phyloP scores from a whole-genome alignment of 2,888 invertebrate species.

The Cactoblastis cactorum region DNA sequence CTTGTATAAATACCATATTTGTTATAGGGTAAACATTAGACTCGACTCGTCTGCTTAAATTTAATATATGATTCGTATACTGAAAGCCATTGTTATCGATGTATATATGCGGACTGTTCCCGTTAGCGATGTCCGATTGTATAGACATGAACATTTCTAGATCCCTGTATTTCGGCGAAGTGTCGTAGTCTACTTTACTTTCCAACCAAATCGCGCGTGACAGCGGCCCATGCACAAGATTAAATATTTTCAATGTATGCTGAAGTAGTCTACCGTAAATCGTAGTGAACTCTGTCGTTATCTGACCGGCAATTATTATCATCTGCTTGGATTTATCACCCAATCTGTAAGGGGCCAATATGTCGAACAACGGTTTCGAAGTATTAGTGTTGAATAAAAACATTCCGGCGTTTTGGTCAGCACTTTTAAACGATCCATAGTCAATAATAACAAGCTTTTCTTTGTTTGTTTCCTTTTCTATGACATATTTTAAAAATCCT shows the following conservation, averaged over 20 bases:
- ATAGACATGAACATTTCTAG: slow-evolving; percentile 94
- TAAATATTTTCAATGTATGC: slow-evolving; percentile 89
- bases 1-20: slow-evolving; percentile 91
- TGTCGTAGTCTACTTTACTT: slow-evolving; percentile 89
- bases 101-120: slow-evolving; percentile 87
- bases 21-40: slow-evolving; percentile 98
- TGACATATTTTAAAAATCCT: slow-evolving; percentile 88
- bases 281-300: slow-evolving; percentile 90
- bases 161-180: slow-evolving; percentile 90
- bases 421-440: slow-evolving; percentile 92
- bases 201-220: slow-evolving; percentile 87
- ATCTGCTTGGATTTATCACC: slow-evolving; percentile 77
- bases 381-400: slow-evolving; percentile 96
- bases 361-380: slow-evolving; percentile 88
- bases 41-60: slow-evolving; percentile 89
- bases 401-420: slow-evolving; percentile 94
- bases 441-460: slow-evolving; percentile 72
- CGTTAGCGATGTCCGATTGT: slow-evolving; percentile 89
- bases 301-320: slow-evolving; percentile 89
- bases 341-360: slow-evolving; percentile 84
- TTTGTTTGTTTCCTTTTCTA: slow-evolving; percentile 72
- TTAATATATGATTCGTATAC: slow-evolving; percentile 86
- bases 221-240: slow-evolving; percentile 81
- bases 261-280: slow-evolving; percentile 87
- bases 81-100: slow-evolving; percentile 96